phyloP scores from a whole-genome alignment of 1,140 invertebrate species.

The Drosophila insularis region DNA sequence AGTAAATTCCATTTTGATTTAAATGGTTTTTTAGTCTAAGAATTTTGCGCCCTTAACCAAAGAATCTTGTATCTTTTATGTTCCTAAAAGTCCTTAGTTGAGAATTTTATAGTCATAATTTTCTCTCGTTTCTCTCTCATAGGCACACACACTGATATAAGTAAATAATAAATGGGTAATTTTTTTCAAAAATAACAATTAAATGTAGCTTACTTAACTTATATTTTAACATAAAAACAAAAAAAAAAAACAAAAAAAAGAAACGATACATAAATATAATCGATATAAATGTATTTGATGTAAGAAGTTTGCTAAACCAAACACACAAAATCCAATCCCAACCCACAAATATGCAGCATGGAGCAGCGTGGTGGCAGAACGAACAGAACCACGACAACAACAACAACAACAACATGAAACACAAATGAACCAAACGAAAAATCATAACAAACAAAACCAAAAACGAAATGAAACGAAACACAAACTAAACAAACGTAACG shows the following conservation, averaged over 20 bases:
- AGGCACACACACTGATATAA: conserved; percentile 42
- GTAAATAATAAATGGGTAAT: conserved; percentile 57
- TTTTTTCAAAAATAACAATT: conserved; percentile 67
- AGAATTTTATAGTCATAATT: conserved; percentile 24
- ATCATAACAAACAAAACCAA: conserved; percentile 5
- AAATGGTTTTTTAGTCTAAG: conserved; percentile 54
- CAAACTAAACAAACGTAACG: conserved; percentile 45
- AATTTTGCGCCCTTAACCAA: conserved; percentile 55
- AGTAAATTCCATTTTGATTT: conserved; percentile 11
- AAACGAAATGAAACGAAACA: not conserved
- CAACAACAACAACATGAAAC: conserved; percentile 17
- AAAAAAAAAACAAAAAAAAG: conserved; percentile 39
- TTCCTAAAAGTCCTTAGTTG: conserved; percentile 44
- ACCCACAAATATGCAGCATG: conserved; percentile 18
- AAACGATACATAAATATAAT: conserved; percentile 40
- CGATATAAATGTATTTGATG: conserved; percentile 77
- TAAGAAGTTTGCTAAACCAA: conserved; percentile 76
- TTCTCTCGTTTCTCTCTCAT: conserved; percentile 13
- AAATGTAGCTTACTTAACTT: conserved; percentile 76
- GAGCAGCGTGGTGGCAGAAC: not conserved
- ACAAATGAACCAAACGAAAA: conserved; percentile 17
- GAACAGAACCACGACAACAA: conserved; percentile 28
- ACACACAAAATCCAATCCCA: conserved; percentile 47
- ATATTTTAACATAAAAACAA: conserved; percentile 71
- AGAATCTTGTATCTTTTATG: conserved; percentile 59